Base-by-base conservation (phyloP, 1,140 invertebrate species). In the Himalopsyche phryganea region DNA sequence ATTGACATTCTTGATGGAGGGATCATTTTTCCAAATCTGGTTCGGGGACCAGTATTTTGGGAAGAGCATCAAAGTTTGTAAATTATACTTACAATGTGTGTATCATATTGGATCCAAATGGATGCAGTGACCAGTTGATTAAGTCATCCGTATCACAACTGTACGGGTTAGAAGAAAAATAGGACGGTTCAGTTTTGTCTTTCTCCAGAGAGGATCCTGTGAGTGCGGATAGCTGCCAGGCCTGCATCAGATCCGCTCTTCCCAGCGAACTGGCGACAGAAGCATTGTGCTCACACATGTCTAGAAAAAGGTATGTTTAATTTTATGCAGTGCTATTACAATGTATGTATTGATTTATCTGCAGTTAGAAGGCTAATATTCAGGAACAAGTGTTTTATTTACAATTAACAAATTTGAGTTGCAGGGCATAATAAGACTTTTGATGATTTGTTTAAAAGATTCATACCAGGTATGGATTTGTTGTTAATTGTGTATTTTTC, bases 101-200 rank as follows among this genome's bases (percentile, higher is more conserved):
- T 50, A 96, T 82, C 56, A 96, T 71, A 66, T 85, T 85, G 69
- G 87, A 86, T 59, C 92, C 92, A 67, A 96, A 91, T 3, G 94
- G 92, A 82, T 94, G 89, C 14, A 80, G 71, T 7, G 83, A 78
- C 86, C 90, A 92, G 28, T 85, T 84, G 63, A 84, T 80, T 63
- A 85, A 83, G 63, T 89, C 84, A 59, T 85, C 81, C 35, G 70
- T 72, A 71, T 65, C 65, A 28, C 17, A 74, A 40, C 66, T 61
- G 33, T 66, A 67, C 60, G 70, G 71, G 61, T 67, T 78, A 62
- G 65, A 65, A 63, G 63, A 33, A 46, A 63, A 52, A 58, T 73
- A 66, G 60, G 71, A 44, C 61, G 70, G 52, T 66, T 61, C 19
- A 60, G 69, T 48, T 47, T 66, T 70, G 17, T 65, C 64, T 7